Conservation (phyloP, 2,797 vertebrate genomes). For the Emydoidea blandingii region DNA sequence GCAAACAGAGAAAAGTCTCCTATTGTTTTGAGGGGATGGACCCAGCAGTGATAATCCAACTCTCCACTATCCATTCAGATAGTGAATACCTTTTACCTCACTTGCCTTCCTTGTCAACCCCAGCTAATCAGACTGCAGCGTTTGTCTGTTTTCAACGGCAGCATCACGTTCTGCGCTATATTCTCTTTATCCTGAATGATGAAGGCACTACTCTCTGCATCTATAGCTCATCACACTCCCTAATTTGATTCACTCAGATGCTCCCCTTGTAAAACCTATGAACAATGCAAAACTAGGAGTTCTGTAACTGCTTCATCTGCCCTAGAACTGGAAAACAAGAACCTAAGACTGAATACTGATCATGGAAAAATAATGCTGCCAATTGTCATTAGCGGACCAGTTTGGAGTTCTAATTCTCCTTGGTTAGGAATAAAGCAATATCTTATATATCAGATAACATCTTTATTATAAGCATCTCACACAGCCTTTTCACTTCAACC, state of each 20-base stretch:
- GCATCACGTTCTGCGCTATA: neutral
- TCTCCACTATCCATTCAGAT: neutral
- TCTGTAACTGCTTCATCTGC: neutral
- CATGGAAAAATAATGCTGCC: neutral
- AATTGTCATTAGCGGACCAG: slow-evolving; percentile 35
- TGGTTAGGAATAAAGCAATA: neutral
- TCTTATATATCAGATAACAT: slow-evolving; percentile 62
- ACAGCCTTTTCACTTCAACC: slow-evolving; percentile 65
- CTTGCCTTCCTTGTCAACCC: slow-evolving; percentile 21
- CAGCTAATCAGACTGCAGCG: slow-evolving; percentile 31
- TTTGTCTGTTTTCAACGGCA: slow-evolving; percentile 38
- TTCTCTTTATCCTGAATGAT: neutral
- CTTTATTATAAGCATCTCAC: slow-evolving; percentile 72
- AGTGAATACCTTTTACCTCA: slow-evolving; percentile 14
- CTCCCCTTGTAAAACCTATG: slow-evolving; percentile 22
- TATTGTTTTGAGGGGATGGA: neutral
- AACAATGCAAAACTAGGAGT: neutral
- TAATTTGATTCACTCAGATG: neutral
- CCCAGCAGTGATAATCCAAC: neutral
- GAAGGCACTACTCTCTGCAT: slow-evolving; percentile 12
- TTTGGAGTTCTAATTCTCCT: slow-evolving; percentile 48
- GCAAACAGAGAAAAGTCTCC: neutral
- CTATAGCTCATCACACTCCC: slow-evolving; percentile 29
- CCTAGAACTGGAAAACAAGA: neutral
- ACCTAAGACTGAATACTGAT: slow-evolving; percentile 33